These are phyloP conservation scores for Chaetura pelagica DNA, from an alignment of 2,113 vertebrate species.

Conservation along the genomic window DNA sequence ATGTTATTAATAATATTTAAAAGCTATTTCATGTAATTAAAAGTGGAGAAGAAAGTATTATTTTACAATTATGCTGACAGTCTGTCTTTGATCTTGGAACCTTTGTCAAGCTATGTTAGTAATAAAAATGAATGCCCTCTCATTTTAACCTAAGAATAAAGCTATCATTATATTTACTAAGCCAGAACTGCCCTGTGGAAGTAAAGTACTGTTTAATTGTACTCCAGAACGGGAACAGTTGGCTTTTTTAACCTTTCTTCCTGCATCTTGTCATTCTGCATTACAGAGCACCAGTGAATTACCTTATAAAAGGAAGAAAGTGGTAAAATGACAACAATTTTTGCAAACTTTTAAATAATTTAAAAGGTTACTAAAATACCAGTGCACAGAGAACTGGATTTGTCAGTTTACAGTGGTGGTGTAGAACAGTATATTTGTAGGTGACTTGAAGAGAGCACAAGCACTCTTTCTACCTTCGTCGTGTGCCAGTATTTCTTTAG, in stretches of 20 bases:
- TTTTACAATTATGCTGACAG: constrained; percentile 48
- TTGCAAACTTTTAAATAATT: background rate
- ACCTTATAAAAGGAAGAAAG: background rate
- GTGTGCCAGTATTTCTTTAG: background rate
- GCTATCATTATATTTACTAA: constrained; percentile 48
- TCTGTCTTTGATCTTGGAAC: constrained; percentile 38
- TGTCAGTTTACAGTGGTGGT: background rate
- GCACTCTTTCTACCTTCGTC: background rate
- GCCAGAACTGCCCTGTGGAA: constrained; percentile 5
- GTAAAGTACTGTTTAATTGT: constrained; percentile 27
- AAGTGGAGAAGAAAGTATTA: constrained; percentile 20
- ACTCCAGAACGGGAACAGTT: background rate
- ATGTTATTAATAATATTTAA: constrained; percentile 13
- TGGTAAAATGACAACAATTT: constrained; percentile 11
- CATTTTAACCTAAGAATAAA: background rate
- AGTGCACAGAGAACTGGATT: background rate
- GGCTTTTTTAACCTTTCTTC: constrained; percentile 27
- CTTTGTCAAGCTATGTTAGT: constrained; percentile 33
- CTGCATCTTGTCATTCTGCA: background rate
- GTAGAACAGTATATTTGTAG: background rate
- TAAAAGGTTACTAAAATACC: constrained; percentile 12
- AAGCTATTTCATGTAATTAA: constrained; percentile 49
- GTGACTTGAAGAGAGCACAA: background rate
- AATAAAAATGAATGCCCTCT: background rate
- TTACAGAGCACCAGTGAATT: background rate